Evolutionary conservation across 2,113 vertebrate genomes (phyloP).

Genomic region (Zosterops borbonicus): DNA sequence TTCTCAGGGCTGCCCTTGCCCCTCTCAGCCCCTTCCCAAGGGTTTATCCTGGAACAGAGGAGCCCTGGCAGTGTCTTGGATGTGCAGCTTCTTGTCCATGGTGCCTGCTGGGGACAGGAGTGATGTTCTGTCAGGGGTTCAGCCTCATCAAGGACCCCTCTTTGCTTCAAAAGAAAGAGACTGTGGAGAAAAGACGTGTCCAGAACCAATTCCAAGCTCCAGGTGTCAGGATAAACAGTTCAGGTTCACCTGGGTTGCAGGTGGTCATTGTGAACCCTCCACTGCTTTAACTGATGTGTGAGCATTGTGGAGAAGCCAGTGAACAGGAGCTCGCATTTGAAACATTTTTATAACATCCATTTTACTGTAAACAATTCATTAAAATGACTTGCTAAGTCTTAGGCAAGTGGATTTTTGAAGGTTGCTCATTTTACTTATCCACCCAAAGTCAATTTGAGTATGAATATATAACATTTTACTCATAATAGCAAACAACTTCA

Average conservation of each 20-base stretch:
- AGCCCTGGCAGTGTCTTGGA: background rate
- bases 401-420: constrained; percentile 70
- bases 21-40: background rate
- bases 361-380: constrained; percentile 64
- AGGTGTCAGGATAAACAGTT: background rate
- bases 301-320: background rate
- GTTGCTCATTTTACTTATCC: constrained; percentile 66
- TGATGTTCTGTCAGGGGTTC: background rate
- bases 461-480: constrained; percentile 73
- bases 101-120: background rate
- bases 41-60: background rate
- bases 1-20: background rate
- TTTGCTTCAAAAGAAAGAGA: background rate
- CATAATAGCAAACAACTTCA: constrained; percentile 73
- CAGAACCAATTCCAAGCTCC: background rate
- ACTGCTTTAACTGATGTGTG: background rate
- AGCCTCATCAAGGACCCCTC: background rate
- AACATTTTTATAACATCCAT: constrained; percentile 2
- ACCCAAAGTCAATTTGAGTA: constrained; percentile 77
- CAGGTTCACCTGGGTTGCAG: background rate
- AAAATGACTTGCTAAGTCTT: constrained; percentile 67
- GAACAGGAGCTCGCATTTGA: constrained; percentile 3
- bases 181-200: background rate
- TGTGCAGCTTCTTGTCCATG: background rate
- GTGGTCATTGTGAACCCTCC: background rate